phyloP scores from a whole-genome alignment of 2,113 vertebrate species.

The Antigone vipio region DNA sequence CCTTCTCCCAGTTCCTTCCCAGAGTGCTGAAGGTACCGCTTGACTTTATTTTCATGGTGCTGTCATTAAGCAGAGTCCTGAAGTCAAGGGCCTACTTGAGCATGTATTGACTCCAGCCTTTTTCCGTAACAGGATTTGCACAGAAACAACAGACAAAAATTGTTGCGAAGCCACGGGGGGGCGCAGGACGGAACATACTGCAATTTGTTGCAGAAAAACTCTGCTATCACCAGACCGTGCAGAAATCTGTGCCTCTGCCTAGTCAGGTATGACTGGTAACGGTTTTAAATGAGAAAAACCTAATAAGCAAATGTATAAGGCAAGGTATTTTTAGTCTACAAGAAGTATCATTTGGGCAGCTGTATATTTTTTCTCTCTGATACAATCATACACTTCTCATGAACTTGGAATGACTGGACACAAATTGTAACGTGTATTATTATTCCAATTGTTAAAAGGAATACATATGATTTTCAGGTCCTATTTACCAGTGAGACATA shows the following conservation, averaged over 20 bases:
- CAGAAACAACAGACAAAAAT: fast-evolving
- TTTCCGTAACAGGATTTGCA: neutral
- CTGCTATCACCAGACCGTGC: neutral
- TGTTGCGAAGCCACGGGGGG: neutral
- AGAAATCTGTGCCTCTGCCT: slow-evolving; percentile 3
- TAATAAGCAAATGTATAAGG: neutral
- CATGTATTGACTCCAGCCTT: neutral
- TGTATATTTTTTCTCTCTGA: neutral
- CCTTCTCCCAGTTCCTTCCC: neutral
- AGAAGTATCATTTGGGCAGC: neutral
- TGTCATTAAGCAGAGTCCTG: neutral
- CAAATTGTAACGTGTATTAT: fast-evolving
- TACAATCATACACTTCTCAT: fast-evolving
- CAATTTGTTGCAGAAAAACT: neutral
- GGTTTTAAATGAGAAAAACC: neutral
- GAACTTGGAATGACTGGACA: neutral
- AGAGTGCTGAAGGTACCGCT: neutral
- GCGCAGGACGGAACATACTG: neutral
- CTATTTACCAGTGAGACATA: neutral
- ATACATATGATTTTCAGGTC: neutral
- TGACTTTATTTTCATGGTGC: neutral
- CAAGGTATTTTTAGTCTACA: slow-evolving; percentile 37
- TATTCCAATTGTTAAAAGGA: neutral
- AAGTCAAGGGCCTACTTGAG: neutral
- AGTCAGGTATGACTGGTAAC: slow-evolving; percentile 52